phyloP scores from a whole-genome alignment of 2,797 vertebrate species.

The Pogoniulus pusillus region DNA sequence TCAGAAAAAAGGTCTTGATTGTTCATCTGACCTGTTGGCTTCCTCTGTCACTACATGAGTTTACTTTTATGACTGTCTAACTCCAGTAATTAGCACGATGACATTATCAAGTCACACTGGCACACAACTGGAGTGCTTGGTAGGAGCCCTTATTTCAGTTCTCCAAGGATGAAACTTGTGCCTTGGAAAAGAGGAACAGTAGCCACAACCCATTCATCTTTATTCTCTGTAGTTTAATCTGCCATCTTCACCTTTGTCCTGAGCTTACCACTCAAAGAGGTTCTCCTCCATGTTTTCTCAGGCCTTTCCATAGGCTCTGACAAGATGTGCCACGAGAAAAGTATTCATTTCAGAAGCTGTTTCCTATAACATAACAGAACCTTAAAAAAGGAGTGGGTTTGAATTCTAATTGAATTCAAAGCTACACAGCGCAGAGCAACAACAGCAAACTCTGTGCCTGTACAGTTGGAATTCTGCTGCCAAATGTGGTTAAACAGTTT shows the following conservation, averaged over 20 bases:
- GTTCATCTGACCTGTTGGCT: constrained; percentile 65
- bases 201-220: not conserved
- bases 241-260: not conserved
- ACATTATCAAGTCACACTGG: not conserved
- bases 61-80: constrained; percentile 18
- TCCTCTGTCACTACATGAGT: not conserved
- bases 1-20: constrained; percentile 60
- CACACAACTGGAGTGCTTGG: not conserved
- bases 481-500: constrained; percentile 72
- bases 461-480: constrained; percentile 63
- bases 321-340: not conserved
- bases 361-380: constrained; percentile 42
- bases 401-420: constrained; percentile 62
- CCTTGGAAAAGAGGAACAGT: constrained; percentile 3
- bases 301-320: not conserved
- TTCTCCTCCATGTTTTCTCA: not conserved
- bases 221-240: not conserved
- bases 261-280: not conserved
- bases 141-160: not conserved
- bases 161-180: not conserved
- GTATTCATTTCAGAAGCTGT: constrained; percentile 34
- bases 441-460: constrained; percentile 56
- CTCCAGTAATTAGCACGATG: not conserved
- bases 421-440: constrained; percentile 54
- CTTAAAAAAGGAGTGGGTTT: constrained; percentile 29